Evolutionary conservation across 2,888 invertebrate species (phyloP), one percentile per base, ranked within the genome.

Genomic region (Asteroscopus sphinx): DNA sequence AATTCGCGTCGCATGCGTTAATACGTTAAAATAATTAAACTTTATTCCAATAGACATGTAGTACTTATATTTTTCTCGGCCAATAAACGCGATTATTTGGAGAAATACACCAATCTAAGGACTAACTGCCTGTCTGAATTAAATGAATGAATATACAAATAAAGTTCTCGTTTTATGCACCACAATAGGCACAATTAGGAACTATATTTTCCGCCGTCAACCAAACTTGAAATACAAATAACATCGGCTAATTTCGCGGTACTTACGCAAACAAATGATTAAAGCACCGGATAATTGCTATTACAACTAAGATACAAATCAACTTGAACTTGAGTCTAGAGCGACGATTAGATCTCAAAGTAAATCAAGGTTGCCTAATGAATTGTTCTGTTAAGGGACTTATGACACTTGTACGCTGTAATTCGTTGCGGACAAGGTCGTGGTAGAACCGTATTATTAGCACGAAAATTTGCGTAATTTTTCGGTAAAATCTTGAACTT

Each of bases 281-380:
- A 41, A 55, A 35, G 57, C 57, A 70, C 59, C 67, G 65, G 68
- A 37, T 63, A 56, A 69, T 74, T 58, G 26, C 39, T 28, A 36
- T 48, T 45, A 41, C 28, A 45, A 52, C 9, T 21, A 32, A 33
- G 59, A 59, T 58, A 63, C 49, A 55, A 51, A 74, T 63, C 66
- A 56, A 56, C 51, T 68, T 82, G 73, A 82, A 82, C 81, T 83
- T 81, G 81, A 73, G 61, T 48, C 30, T 57, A 57, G 65, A 67
- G 67, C 73, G 59, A 59, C 63, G 73, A 77, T 77, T 48, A 55
- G 26, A 76, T 73, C 70, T 62, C 28, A n/a, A 44, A 56, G 42
- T 45, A 44, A 62, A 57, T 63, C 65, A 73, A 72, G 77, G 77
- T 33, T 40, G 46, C 9, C 7, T 56, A 58, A 65, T 60, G 52